A percentile compares a stretch with the other conserved stretches of the same genome.
Evolutionary conservation across 1,140 invertebrate species (phyloP).

Genomic region (Hycleus cichorii): DNA sequence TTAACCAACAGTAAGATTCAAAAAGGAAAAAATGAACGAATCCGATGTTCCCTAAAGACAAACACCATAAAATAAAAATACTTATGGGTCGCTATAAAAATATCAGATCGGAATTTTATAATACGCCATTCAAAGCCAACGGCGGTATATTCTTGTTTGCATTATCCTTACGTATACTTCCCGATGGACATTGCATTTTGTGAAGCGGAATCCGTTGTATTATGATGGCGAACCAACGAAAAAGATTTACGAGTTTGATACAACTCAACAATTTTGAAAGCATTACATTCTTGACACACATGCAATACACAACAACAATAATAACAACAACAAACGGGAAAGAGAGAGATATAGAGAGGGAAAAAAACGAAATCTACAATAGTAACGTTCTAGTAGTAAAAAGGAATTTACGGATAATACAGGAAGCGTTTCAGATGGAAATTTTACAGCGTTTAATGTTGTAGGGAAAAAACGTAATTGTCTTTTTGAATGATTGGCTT

Average conservation of each 20-base stretch:
- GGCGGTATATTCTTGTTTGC: neutral
- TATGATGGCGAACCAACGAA: neutral
- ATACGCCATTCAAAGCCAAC: too few relatives aligned
- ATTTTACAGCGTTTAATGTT: neutral
- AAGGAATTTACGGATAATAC: neutral
- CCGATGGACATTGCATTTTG: conserved; percentile 3
- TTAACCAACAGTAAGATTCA: too few relatives aligned
- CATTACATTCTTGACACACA: neutral
- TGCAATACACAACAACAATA: neutral
- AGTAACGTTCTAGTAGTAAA: neutral
- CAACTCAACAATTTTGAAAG: neutral
- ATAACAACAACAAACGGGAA: neutral
- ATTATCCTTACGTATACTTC: conserved; percentile 1
- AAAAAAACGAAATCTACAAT: neutral
- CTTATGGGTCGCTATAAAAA: too few relatives aligned
- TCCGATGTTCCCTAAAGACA: too few relatives aligned
- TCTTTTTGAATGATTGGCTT: neutral
- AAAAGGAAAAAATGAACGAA: too few relatives aligned
- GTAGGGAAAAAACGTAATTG: too few relatives aligned
- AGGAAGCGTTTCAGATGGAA: neutral
- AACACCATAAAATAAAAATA: too few relatives aligned
- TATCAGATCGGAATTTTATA: too few relatives aligned
- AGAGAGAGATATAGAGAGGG: neutral
- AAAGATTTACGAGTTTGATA: conserved; percentile 4
- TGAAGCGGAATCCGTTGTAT: neutral